phyloP scores from a whole-genome alignment of 2,113 vertebrate species.

The Herpetotheres cachinnans region DNA sequence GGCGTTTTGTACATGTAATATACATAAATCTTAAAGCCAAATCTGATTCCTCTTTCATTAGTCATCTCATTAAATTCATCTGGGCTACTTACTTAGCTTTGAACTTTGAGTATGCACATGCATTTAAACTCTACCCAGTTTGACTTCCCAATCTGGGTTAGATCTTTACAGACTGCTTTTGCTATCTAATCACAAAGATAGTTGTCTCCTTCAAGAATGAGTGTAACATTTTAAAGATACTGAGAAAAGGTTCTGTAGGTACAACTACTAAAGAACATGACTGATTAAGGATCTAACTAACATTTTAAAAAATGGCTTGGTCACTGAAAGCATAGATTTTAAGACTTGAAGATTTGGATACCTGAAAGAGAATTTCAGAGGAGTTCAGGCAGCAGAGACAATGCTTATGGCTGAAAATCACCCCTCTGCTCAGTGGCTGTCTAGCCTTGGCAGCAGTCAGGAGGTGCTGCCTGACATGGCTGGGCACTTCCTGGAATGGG shows the following conservation, averaged over 20 bases:
- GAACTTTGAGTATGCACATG: background rate
- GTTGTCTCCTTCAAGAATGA: background rate
- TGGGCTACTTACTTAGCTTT: background rate
- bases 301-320: background rate
- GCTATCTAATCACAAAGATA: background rate
- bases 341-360: background rate
- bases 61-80: background rate
- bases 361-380: background rate
- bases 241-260: background rate
- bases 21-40: background rate
- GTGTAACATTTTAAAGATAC: background rate
- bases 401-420: background rate
- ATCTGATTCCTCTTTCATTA: background rate
- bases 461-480: background rate
- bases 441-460: background rate
- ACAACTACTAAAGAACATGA: background rate
- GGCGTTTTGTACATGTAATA: background rate
- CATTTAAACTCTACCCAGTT: background rate
- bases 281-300: background rate
- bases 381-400: background rate
- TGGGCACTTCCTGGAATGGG: background rate
- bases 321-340: background rate
- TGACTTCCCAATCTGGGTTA: background rate
- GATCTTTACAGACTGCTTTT: background rate
- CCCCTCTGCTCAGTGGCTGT: background rate